Conservation (phyloP, 2,797 vertebrate genomes). For the Mormyrops attenuatus region DNA sequence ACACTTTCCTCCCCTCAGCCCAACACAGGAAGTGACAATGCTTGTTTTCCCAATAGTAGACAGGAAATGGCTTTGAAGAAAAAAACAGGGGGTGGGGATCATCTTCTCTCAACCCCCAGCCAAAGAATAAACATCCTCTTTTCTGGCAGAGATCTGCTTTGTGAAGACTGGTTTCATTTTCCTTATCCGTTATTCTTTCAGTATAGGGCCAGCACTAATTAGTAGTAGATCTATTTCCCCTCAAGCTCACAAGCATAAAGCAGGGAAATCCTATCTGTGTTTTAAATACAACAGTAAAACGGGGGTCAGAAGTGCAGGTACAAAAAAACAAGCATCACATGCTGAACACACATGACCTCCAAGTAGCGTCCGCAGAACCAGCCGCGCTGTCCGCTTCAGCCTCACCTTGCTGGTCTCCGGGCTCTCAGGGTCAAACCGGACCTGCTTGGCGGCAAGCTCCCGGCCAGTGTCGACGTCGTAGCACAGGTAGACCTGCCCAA, state of each 20-base stretch:
- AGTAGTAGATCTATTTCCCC: background rate
- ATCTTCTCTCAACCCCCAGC: background rate
- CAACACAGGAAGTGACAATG: slow-evolving; percentile 63
- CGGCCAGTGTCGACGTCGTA: slow-evolving; percentile 95
- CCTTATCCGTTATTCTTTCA: background rate
- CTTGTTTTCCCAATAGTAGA: slow-evolving; percentile 58
- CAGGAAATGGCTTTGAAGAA: slow-evolving; percentile 62
- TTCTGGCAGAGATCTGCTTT: background rate
- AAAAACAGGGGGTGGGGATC: slow-evolving; percentile 17
- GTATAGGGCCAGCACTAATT: background rate
- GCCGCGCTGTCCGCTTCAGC: background rate
- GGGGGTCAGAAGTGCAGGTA: background rate
- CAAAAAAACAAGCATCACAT: background rate
- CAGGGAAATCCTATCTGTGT: background rate
- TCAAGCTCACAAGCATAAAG: background rate
- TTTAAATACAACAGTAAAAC: background rate
- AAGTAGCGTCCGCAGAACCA: background rate
- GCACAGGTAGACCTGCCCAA: slow-evolving; percentile 92
- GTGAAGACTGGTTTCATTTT: background rate
- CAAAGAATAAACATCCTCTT: slow-evolving; percentile 24
- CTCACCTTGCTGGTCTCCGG: slow-evolving; percentile 95
- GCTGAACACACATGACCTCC: background rate
- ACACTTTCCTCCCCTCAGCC: slow-evolving; percentile 24
- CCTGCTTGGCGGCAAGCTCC: slow-evolving; percentile 95
- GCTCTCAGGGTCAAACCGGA: slow-evolving; percentile 93